Conservation (phyloP, 2,113 vertebrate species). For the Elgaria multicarinata region DNA sequence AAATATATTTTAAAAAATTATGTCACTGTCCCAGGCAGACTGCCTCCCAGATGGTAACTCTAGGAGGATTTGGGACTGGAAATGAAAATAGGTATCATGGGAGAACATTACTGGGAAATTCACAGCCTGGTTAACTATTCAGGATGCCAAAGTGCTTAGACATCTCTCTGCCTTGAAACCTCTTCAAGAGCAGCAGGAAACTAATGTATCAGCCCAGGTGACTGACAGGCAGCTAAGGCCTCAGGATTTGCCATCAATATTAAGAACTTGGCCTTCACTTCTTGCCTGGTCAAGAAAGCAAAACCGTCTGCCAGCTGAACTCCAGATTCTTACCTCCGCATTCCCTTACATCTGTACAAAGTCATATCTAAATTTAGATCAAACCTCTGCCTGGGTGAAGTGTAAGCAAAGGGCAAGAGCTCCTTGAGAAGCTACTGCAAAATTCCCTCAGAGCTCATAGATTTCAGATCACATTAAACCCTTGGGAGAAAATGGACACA, state of each 20-base stretch:
- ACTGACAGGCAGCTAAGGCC: neutral
- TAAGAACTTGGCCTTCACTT: neutral
- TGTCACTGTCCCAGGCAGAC: neutral
- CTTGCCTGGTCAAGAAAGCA: neutral
- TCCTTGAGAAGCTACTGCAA: neutral
- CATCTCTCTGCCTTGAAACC: too few species aligned
- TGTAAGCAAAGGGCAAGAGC: neutral
- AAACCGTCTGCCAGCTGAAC: neutral
- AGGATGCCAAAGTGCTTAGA: too few species aligned
- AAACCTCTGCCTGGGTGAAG: neutral
- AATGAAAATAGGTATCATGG: neutral
- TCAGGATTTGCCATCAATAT: neutral
- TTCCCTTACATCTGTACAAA: conserved; percentile 11
- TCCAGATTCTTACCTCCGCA: neutral
- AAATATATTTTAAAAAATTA: neutral
- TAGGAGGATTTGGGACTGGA: neutral
- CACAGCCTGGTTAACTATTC: too few species aligned
- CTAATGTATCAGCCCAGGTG: too few species aligned
- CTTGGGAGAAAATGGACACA: neutral
- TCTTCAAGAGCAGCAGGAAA: too few species aligned
- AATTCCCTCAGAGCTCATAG: neutral
- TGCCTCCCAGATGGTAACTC: neutral
- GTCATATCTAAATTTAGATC: neutral
- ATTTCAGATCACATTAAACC: conserved; percentile 25
- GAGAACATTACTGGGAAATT: too few species aligned